phyloP scores from a whole-genome alignment of 2,888 invertebrate genomes.

The Argyresthia goedartella region DNA sequence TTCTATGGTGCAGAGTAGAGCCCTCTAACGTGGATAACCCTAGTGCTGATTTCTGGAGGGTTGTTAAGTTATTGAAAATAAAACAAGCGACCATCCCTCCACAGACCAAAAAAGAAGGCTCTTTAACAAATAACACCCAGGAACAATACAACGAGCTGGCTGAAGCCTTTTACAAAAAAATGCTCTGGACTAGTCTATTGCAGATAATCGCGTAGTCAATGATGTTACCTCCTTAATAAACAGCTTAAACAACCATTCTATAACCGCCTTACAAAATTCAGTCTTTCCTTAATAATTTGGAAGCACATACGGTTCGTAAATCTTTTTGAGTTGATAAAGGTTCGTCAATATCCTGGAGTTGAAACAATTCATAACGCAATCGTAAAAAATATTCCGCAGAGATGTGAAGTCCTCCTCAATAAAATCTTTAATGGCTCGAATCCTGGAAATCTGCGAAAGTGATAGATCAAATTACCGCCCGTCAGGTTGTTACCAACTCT shows the following conservation, averaged over 20 bases:
- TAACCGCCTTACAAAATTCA: neutral
- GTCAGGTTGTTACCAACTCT: conserved; percentile 9
- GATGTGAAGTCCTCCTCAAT: neutral
- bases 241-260: neutral
- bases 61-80: neutral
- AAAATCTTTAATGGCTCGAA: conserved; percentile 7
- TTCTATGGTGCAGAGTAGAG: conserved; percentile 3
- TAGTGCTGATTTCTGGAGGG: conserved; percentile 5
- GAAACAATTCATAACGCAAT: conserved; percentile 1
- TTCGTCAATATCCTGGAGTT: conserved; percentile 4
- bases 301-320: neutral
- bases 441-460: conserved; percentile 7
- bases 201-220: neutral
- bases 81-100: conserved; percentile 4
- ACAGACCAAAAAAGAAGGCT: too few relatives aligned
- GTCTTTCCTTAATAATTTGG: neutral
- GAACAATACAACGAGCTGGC: conserved; percentile 7
- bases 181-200: conserved; percentile 3
- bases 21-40: conserved; percentile 6
- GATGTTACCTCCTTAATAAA: neutral
- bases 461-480: conserved; percentile 8
- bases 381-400: conserved; percentile 1
- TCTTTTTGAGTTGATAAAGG: conserved; percentile 3
- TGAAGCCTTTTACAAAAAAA: conserved; percentile 4
- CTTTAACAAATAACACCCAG: neutral